Percentiles rank a stretch among this genome's conserved stretches.
Conservation (phyloP, 2,113 vertebrate genomes). For the Nyctibius bracteatus region DNA sequence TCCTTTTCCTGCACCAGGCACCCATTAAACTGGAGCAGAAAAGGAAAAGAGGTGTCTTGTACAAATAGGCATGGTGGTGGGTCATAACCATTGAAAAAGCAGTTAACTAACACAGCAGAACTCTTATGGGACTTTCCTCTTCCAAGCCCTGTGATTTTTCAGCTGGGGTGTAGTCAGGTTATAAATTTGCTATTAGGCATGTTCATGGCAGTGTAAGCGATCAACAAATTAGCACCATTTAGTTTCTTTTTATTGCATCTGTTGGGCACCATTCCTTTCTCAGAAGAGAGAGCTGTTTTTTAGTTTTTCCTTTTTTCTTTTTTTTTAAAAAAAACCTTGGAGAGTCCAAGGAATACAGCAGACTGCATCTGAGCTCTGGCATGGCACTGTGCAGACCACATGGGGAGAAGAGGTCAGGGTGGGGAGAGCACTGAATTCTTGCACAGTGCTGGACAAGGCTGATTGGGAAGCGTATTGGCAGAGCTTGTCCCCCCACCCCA, state of each 20-base stretch:
- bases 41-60: background rate
- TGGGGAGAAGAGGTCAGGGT: background rate
- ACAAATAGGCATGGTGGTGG: background rate
- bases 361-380: background rate
- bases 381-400: background rate
- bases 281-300: background rate
- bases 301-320: background rate
- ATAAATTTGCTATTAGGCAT: background rate
- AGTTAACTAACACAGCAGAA: background rate
- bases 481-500: accelerated
- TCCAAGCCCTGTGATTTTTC: background rate
- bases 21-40: background rate
- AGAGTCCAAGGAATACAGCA: background rate
- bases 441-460: background rate
- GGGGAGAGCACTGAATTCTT: accelerated
- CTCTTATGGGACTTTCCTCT: background rate
- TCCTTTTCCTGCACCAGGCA: background rate
- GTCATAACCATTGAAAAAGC: background rate
- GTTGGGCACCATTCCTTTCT: background rate
- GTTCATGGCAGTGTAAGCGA: background rate
- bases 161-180: background rate
- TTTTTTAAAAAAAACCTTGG: background rate
- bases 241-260: background rate
- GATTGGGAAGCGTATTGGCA: background rate
- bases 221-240: background rate